Evolutionary conservation across 2,797 vertebrate genomes (phyloP).

Genomic region (Hirundo rustica): DNA sequence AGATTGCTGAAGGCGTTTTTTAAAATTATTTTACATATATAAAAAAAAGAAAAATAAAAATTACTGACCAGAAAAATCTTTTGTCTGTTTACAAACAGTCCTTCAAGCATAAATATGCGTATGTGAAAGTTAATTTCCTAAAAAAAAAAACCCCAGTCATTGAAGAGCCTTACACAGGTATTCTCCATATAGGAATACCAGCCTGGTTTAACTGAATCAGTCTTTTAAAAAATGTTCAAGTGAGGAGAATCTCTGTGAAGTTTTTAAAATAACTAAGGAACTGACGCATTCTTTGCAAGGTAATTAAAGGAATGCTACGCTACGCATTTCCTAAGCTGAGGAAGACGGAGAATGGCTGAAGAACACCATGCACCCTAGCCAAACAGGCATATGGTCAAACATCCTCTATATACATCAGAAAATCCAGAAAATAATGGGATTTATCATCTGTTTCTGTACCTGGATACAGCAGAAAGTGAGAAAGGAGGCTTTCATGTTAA

Average conservation of each 20-base stretch:
- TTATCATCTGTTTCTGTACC: conserved; percentile 22
- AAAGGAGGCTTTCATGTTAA: conserved; percentile 12
- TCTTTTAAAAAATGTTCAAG: background rate
- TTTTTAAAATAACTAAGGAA: background rate
- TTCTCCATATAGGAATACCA: background rate
- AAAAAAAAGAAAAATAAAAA: background rate
- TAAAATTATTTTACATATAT: background rate
- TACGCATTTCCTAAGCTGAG: background rate
- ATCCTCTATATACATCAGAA: background rate
- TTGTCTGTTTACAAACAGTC: background rate
- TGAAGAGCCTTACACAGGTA: background rate
- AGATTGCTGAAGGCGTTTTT: background rate
- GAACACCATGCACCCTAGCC: background rate
- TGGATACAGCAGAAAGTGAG: background rate
- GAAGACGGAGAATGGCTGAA: background rate
- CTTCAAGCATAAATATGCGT: background rate
- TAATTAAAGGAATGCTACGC: background rate
- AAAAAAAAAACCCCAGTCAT: background rate
- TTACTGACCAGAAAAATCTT: background rate
- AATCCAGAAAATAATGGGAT: background rate
- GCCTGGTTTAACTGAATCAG: background rate
- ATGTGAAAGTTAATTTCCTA: background rate
- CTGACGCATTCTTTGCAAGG: background rate
- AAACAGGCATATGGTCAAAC: background rate
- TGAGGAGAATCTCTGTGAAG: background rate